These are phyloP conservation scores for Arvicanthis niloticus DNA, from an alignment of 2,113 vertebrate species.

Conservation along the genomic window DNA sequence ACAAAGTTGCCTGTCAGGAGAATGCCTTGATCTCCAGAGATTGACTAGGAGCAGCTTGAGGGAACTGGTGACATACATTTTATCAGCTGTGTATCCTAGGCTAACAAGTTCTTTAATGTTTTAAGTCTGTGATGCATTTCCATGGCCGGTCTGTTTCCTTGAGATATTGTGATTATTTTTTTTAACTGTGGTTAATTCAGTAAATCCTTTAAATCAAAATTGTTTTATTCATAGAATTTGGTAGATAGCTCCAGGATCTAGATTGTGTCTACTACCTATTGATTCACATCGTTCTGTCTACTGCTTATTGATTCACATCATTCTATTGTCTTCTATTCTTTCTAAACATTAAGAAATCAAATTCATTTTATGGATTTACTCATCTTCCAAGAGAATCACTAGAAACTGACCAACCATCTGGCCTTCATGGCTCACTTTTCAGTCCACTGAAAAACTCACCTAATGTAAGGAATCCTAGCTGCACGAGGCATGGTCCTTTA, in stretches of 20 bases:
- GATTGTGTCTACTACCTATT: neutral
- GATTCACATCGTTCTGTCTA: neutral
- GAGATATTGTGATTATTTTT: neutral
- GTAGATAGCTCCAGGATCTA: neutral
- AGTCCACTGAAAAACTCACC: neutral
- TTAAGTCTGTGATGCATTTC: neutral
- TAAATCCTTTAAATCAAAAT: neutral
- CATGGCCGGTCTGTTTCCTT: neutral
- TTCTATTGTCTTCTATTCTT: neutral
- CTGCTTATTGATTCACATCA: neutral
- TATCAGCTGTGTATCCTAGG: neutral
- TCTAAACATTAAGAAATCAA: neutral
- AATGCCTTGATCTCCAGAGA: accelerated
- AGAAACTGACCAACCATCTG: neutral
- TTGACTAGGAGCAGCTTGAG: neutral
- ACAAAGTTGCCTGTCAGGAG: neutral
- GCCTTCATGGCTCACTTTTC: neutral
- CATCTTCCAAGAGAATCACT: neutral
- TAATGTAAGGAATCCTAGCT: neutral
- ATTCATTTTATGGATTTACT: neutral
- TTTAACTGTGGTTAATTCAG: neutral
- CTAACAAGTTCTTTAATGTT: neutral
- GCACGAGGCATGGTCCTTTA: neutral
- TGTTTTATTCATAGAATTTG: conserved; percentile 2
- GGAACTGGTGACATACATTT: neutral